A percentile compares a stretch with the other conserved stretches of the same genome.
These are phyloP conservation scores for Diabrotica undecimpunctata DNA, from an alignment of 1,140 invertebrate species.

Conservation along the genomic window DNA sequence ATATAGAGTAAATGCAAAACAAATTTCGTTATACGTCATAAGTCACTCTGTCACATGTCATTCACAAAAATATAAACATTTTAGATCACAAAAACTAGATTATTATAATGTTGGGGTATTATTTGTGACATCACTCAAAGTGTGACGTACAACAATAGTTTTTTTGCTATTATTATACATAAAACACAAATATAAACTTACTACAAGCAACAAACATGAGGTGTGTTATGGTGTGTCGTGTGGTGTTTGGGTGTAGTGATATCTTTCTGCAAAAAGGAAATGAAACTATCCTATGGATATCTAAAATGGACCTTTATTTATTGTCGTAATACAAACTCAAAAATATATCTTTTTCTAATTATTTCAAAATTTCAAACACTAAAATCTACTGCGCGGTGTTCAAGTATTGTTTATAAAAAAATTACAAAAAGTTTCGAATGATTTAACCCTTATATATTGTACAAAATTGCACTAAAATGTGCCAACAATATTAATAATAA, in stretches of 20 bases:
- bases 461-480: too few relatives aligned
- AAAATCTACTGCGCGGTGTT: neutral
- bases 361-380: neutral
- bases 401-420: neutral
- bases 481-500: too few relatives aligned
- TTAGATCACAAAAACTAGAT: too few relatives aligned
- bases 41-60: too few relatives aligned
- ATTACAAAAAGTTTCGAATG: too few relatives aligned
- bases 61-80: too few relatives aligned
- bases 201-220: neutral
- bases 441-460: too few relatives aligned
- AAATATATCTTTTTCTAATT: neutral
- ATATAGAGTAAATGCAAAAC: neutral
- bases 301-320: slow-evolving; percentile 2
- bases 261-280: neutral
- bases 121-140: too few relatives aligned
- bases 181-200: neutral
- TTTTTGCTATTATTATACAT: too few relatives aligned
- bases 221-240: neutral
- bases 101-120: too few relatives aligned
- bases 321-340: slow-evolving; percentile 1
- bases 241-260: neutral
- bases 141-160: too few relatives aligned
- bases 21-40: neutral
- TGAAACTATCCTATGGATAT: slow-evolving; percentile 1